Base-by-base conservation (phyloP, 2,888 invertebrate species). In the Pseudococcus longispinus region DNA sequence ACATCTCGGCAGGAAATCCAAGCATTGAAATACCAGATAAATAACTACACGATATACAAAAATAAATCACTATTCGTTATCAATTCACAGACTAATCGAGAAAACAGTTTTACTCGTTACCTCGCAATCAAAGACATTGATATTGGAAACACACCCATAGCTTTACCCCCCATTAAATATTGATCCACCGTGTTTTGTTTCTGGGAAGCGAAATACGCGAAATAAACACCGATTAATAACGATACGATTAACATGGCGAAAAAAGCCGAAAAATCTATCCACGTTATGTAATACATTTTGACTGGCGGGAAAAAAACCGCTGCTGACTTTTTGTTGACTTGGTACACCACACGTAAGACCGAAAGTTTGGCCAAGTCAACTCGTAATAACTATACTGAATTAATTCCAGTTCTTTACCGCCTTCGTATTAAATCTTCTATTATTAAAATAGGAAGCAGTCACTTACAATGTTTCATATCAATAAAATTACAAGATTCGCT, bases 51-150 rank as follows among this genome's bases (percentile, higher is more conserved):
- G 32, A 1, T 23, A 1, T 23, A 9, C 4, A 23, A 9, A 46
- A 32, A 77, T 5, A 32, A 4, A 8, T 77, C 6, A 15, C 1
- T 11, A 46, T 29, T 37, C 9, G 13, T 55, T 42, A 65, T n/a
- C 9, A 23, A 2, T 51, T 18, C n/a, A 18, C 23, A 20, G 26
- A 74, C 9, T 13, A 18, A 46, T 74, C 37, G 20, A 70, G 13
- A 26, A 77, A 23, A 46, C 5, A 2, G 5, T 37, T 77, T 0
- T 44, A 32, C 37, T 5, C 15, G 89, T 91, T 92, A 94, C 94
- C 95, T 95, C 89, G 95, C 94, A 89, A 95, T 94, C 87, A 95
- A 91, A 18, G 95, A 95, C 94, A 95, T 94, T 84, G 95, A 94
- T 90, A 95, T 94, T 0, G 95, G 95, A 89, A 95, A 94, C 89